A percentile compares a stretch with the other conserved stretches of the same genome.
phyloP scores from a whole-genome alignment of 2,113 vertebrate species.

The Calypte anna region DNA sequence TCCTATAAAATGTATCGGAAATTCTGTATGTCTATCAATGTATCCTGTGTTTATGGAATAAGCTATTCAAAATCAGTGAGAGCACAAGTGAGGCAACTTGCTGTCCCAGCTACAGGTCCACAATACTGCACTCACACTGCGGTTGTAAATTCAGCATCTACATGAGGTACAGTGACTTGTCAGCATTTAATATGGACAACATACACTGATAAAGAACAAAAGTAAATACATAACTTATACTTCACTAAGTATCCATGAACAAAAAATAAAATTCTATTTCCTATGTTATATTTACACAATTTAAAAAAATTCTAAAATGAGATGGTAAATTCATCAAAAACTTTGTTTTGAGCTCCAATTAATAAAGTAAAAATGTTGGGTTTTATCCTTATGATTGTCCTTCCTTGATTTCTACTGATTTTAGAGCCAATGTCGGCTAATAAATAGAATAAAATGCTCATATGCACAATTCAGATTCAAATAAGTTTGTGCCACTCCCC shows the following conservation, averaged over 20 bases:
- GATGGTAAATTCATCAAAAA: constrained; percentile 87
- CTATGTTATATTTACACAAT: constrained; percentile 99
- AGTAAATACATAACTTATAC: constrained; percentile 97
- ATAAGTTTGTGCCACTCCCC: constrained; percentile 82
- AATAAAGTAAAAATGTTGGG: constrained; percentile 70
- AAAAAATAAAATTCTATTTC: constrained; percentile 97
- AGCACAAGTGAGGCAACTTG: constrained; percentile 74
- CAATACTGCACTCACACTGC: constrained; percentile 75
- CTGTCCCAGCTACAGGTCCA: constrained; percentile 73
- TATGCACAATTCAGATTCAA: constrained; percentile 86
- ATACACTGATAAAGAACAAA: constrained; percentile 81
- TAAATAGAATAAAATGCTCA: constrained; percentile 92
- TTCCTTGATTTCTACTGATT: constrained; percentile 83
- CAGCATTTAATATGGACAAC: constrained; percentile 87
- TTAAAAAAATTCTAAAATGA: constrained; percentile 88
- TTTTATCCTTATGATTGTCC: constrained; percentile 89
- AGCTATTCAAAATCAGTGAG: constrained; percentile 21
- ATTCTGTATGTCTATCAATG: constrained; percentile 8
- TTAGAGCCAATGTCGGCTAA: constrained; percentile 95
- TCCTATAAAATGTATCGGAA: constrained; percentile 39
- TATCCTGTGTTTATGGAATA: constrained; percentile 60
- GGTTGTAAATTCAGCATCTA: constrained; percentile 85
- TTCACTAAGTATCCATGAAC: constrained; percentile 91
- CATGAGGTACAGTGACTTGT: constrained; percentile 91
- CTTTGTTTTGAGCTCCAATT: constrained; percentile 90